Conservation (phyloP, 2,797 vertebrate species). For the Enteromius anoplus region DNA sequence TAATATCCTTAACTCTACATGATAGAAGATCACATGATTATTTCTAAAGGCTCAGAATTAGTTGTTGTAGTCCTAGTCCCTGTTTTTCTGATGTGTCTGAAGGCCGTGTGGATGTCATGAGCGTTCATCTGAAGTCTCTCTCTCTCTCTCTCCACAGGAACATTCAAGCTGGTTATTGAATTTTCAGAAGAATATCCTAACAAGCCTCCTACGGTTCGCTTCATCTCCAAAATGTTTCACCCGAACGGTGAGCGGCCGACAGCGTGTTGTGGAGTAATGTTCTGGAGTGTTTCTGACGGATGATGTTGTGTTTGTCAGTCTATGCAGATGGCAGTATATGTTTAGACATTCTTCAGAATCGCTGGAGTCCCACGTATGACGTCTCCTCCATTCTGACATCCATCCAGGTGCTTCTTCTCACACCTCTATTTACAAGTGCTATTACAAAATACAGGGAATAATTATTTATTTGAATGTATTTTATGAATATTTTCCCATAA, state of each 20-base stretch:
- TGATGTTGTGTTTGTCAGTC: conserved; percentile 73
- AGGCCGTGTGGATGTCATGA: no score
- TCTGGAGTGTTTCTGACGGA: neutral
- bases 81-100: no score
- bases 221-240: conserved; percentile 99
- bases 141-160: conserved; percentile 78
- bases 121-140: neutral
- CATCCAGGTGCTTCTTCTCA: conserved; percentile 85
- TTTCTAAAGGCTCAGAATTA: neutral
- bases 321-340: conserved; percentile 99
- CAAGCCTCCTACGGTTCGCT: conserved; percentile 98
- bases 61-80: neutral
- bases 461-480: neutral
- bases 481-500: neutral
- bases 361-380: conserved; percentile 98
- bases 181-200: conserved; percentile 99
- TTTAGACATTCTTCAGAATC: conserved; percentile 99
- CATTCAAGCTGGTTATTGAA: conserved; percentile 99
- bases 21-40: neutral
- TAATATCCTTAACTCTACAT: no score
- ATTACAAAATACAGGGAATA: neutral
- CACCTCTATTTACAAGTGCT: no score
- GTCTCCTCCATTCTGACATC: conserved; percentile 99
- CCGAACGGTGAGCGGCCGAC: conserved; percentile 88
- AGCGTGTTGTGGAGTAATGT: neutral